These are phyloP conservation scores for Phallusia fumigata DNA, from an alignment of 23 tunicate species.

Conservation along the genomic window DNA sequence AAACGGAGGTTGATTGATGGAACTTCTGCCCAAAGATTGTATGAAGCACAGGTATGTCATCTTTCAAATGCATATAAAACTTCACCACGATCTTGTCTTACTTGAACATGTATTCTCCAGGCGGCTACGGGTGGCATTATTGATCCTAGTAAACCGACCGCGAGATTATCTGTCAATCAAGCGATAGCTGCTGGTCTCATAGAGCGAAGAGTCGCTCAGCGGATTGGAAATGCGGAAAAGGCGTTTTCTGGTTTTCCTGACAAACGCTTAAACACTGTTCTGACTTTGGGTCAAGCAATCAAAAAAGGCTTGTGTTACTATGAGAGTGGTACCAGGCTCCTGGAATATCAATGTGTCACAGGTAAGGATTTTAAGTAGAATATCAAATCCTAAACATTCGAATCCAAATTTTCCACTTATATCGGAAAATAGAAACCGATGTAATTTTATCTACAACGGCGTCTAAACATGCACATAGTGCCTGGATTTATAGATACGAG, in stretches of 20 bases:
- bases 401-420: too few species aligned
- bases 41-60: constrained; percentile 86
- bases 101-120: too few species aligned
- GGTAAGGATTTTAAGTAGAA: constrained; percentile 41
- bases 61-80: not conserved
- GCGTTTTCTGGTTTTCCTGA: constrained; percentile 69
- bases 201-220: constrained; percentile 50
- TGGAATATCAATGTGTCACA: constrained; percentile 83
- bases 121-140: constrained; percentile 93
- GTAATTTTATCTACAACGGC: too few species aligned
- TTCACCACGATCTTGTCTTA: too few species aligned
- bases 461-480: too few species aligned
- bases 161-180: constrained; percentile 44
- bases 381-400: too few species aligned
- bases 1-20: constrained; percentile 62
- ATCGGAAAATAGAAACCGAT: too few species aligned
- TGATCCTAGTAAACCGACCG: constrained; percentile 33
- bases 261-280: constrained; percentile 32
- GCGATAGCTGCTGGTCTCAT: constrained; percentile 52
- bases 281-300: constrained; percentile 69
- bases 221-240: constrained; percentile 69
- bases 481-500: too few species aligned
- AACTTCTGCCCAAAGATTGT: constrained; percentile 72
- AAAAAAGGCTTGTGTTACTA: constrained; percentile 82
- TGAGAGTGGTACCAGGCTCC: constrained; percentile 70